A percentile compares a stretch with the other conserved stretches of the same genome.
Evolutionary conservation across 2,888 invertebrate species (phyloP).

Genomic region (Plemyria rubiginata): DNA sequence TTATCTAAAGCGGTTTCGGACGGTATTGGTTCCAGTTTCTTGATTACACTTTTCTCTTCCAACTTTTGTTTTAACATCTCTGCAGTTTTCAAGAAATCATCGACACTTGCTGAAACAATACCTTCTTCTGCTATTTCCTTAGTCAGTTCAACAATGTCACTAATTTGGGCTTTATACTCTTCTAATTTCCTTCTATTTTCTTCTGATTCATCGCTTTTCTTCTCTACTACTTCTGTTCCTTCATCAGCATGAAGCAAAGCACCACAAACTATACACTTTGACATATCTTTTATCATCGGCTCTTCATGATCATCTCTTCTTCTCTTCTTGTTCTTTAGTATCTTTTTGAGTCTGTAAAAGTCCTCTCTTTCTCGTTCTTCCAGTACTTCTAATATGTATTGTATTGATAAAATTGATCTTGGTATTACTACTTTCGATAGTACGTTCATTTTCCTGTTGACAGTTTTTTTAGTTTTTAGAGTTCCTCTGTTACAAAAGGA

Average conservation of each 20-base stretch:
- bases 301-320: slow-evolving; percentile 16
- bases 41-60: slow-evolving; percentile 8
- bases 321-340: slow-evolving; percentile 46
- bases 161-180: slow-evolving; percentile 44
- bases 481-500: neutral
- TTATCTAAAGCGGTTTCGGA: slow-evolving; percentile 5
- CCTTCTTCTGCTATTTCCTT: slow-evolving; percentile 45
- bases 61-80: slow-evolving; percentile 45
- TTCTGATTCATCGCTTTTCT: slow-evolving; percentile 2
- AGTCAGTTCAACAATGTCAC: slow-evolving; percentile 46
- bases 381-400: slow-evolving; percentile 50
- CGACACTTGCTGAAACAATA: slow-evolving; percentile 35
- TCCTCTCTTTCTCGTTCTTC: slow-evolving; percentile 56
- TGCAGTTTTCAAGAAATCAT: slow-evolving; percentile 48
- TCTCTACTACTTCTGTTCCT: neutral
- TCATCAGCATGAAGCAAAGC: slow-evolving; percentile 1
- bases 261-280: slow-evolving; percentile 37
- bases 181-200: slow-evolving; percentile 41
- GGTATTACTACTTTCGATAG: slow-evolving; percentile 55
- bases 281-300: slow-evolving; percentile 10
- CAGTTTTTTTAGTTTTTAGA: slow-evolving; percentile 6
- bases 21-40: slow-evolving; percentile 2
- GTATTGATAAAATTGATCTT: slow-evolving; percentile 46
- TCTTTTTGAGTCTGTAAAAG: slow-evolving; percentile 53
- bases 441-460: slow-evolving; percentile 45